Evolutionary conservation across 2,113 vertebrate species (phyloP).

Genomic region (Calyptommatus sinebrachiatus): DNA sequence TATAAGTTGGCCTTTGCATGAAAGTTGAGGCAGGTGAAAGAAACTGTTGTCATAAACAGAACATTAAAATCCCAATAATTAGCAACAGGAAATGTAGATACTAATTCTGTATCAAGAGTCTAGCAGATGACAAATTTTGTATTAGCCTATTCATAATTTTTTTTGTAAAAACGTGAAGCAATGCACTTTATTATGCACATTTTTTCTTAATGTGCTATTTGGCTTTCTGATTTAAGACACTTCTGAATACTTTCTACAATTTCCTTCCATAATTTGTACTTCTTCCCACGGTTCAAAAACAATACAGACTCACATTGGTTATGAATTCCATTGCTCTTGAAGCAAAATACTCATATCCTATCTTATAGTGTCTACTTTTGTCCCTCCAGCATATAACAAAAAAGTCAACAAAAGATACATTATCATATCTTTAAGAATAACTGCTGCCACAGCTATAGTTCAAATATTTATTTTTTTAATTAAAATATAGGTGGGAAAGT

Average conservation of each 20-base stretch:
- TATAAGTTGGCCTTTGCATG: slow-evolving; percentile 10
- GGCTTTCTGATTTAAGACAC: slow-evolving; percentile 26
- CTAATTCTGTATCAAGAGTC: slow-evolving; percentile 1
- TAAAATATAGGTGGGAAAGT: slow-evolving; percentile 34
- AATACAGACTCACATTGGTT: slow-evolving; percentile 45
- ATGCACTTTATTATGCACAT: slow-evolving; percentile 58
- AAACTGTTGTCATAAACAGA: slow-evolving; percentile 18
- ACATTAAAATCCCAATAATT: slow-evolving; percentile 31
- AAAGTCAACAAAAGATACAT: slow-evolving; percentile 41
- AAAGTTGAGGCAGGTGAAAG: slow-evolving; percentile 21
- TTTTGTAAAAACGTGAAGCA: slow-evolving; percentile 36
- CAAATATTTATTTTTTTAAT: slow-evolving; percentile 58
- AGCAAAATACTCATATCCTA: neutral
- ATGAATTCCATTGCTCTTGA: slow-evolving; percentile 43
- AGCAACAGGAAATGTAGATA: slow-evolving; percentile 13
- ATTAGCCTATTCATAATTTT: slow-evolving; percentile 19
- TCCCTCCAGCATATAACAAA: slow-evolving; percentile 8
- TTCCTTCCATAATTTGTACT: slow-evolving; percentile 54
- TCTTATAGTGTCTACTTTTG: slow-evolving; percentile 5
- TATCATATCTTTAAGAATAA: slow-evolving; percentile 20
- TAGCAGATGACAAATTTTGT: slow-evolving; percentile 14
- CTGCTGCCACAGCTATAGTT: slow-evolving; percentile 41
- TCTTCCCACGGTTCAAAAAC: slow-evolving; percentile 54
- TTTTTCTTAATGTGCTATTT: slow-evolving; percentile 46
- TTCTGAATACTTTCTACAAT: slow-evolving; percentile 41